A percentile compares a stretch with the other conserved stretches of the same genome.
Conservation (phyloP, 30 jellyfish, hydroid and myxozoan genomes). For the Catostylus mosaicus region DNA sequence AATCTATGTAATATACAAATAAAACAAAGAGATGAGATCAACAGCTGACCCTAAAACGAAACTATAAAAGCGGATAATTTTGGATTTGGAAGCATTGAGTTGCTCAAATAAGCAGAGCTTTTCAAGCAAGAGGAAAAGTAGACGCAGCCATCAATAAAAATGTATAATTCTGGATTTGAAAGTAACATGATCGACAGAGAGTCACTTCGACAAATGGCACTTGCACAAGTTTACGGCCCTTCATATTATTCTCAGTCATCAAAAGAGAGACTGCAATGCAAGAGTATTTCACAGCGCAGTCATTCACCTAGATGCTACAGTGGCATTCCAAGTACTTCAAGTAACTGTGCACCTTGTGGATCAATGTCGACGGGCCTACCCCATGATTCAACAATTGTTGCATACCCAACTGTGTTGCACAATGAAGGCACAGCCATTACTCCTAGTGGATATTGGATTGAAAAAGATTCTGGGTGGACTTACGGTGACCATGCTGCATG, state of each 20-base stretch:
- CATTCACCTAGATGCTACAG: slow-evolving; percentile 30
- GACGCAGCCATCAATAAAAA: background rate
- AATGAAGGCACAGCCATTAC: background rate
- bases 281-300: slow-evolving; percentile 19
- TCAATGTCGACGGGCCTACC: background rate
- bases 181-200: slow-evolving; percentile 30
- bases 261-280: slow-evolving; percentile 30
- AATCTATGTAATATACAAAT: background rate
- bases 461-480: slow-evolving; percentile 26
- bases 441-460: slow-evolving; percentile 34
- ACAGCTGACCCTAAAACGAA: background rate
- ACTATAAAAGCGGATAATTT: background rate
- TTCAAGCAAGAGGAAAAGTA: background rate
- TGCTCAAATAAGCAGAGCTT: background rate
- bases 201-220: slow-evolving; percentile 55
- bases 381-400: background rate
- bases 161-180: slow-evolving; percentile 39
- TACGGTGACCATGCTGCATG: slow-evolving; percentile 21
- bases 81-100: background rate
- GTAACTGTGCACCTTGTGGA: slow-evolving; percentile 1
- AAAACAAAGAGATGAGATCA: background rate
- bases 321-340: background rate
- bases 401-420: slow-evolving; percentile 7
- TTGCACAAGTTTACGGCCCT: slow-evolving; percentile 38
- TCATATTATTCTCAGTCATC: slow-evolving; percentile 11